Evolutionary conservation across 2,113 vertebrate species (phyloP).

Genomic region (Mastomys coucha): DNA sequence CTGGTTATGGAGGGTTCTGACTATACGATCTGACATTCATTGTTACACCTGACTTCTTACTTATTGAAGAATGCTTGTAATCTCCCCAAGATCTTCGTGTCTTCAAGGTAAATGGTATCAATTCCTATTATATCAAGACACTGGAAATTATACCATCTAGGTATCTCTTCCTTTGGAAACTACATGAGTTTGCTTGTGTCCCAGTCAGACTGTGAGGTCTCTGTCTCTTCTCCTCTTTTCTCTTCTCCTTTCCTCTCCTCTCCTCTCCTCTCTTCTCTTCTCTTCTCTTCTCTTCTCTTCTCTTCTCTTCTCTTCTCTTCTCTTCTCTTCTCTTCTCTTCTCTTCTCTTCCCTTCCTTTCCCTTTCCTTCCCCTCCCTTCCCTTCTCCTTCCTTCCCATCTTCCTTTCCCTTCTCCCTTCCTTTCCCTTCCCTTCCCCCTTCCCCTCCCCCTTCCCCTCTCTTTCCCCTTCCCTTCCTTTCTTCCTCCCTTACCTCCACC

Average conservation of each 20-base stretch:
- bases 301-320: background rate
- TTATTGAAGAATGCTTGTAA: background rate
- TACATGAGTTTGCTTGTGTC: background rate
- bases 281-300: rapidly evolving
- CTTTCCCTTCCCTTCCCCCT: no score
- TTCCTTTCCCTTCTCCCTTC: rapidly evolving
- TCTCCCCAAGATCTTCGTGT: background rate
- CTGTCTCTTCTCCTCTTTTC: rapidly evolving
- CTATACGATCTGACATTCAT: background rate
- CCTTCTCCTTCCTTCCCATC: no score
- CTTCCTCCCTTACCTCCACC: background rate
- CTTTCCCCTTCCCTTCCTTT: no score
- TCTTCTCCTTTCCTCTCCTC: rapidly evolving
- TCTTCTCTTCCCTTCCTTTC: no score
- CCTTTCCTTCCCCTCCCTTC: no score
- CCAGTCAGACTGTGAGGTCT: background rate
- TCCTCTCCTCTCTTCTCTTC: rapidly evolving
- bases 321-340: no score
- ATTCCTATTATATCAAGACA: background rate
- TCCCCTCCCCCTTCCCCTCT: no score
- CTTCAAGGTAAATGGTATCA: background rate
- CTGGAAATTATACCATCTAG: background rate
- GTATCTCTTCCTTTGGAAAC: background rate
- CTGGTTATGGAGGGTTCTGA: background rate
- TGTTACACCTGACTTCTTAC: background rate